phyloP scores from a whole-genome alignment of 2,888 invertebrate genomes.

The Odontocolon sp. region DNA sequence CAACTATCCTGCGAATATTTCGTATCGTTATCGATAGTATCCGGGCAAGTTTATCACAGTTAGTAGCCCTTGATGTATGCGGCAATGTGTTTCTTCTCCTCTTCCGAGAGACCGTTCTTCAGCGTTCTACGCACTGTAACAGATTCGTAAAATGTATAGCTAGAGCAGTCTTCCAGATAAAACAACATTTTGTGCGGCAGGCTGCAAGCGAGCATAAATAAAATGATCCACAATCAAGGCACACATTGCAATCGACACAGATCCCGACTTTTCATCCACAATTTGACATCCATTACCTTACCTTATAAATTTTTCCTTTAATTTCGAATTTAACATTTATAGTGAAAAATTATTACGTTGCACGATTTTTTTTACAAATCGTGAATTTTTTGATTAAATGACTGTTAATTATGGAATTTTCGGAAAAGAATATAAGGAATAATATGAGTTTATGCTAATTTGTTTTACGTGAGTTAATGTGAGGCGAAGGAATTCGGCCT shows the following conservation, averaged over 20 bases:
- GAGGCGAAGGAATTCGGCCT: too few relatives aligned
- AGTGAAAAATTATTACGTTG: background rate
- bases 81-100: constrained; percentile 90
- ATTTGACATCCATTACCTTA: too few relatives aligned
- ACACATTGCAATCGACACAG: too few relatives aligned
- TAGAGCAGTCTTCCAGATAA: background rate
- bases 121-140: constrained; percentile 90
- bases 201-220: constrained; percentile 43
- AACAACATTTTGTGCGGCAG: constrained; percentile 28
- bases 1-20: constrained; percentile 31
- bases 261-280: too few relatives aligned
- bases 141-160: constrained; percentile 41
- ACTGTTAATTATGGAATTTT: too few relatives aligned
- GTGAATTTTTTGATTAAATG: background rate
- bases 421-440: too few relatives aligned
- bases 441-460: background rate
- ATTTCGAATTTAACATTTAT: background rate
- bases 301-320: too few relatives aligned
- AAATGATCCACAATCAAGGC: background rate
- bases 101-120: constrained; percentile 90
- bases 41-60: constrained; percentile 64
- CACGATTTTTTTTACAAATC: background rate
- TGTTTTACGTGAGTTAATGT: background rate
- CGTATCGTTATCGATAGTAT: constrained; percentile 46
- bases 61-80: constrained; percentile 88